Evolutionary conservation across 2,113 vertebrate genomes (phyloP).

Genomic region (Neolamprologus tretocephalus): DNA sequence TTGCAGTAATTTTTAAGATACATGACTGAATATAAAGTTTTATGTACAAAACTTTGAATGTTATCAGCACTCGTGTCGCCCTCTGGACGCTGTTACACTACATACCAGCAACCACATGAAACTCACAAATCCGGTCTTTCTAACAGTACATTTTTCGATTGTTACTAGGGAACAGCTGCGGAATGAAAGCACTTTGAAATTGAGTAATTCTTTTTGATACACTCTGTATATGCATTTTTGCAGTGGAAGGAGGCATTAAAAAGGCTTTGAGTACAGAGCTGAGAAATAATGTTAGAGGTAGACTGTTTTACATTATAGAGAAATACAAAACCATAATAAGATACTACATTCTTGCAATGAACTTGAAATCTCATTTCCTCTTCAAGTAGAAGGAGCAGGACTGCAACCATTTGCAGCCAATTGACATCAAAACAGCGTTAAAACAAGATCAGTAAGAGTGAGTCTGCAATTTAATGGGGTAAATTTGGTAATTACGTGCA

Average conservation of each 20-base stretch:
- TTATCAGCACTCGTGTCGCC: not conserved
- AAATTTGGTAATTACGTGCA: not conserved
- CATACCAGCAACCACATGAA: not conserved
- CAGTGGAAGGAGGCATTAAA: not conserved
- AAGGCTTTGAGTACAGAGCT: not conserved
- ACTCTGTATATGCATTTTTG: not conserved
- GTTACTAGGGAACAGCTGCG: not conserved
- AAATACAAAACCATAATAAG: not conserved
- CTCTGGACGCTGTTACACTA: not conserved
- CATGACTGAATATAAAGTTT: not conserved
- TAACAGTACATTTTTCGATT: not conserved
- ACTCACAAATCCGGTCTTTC: fast-evolving
- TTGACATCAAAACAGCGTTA: not conserved
- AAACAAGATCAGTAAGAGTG: not conserved
- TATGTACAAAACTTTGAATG: not conserved
- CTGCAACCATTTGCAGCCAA: not conserved
- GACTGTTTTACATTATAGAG: not conserved
- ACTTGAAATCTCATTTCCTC: fast-evolving
- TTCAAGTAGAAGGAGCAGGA: not conserved
- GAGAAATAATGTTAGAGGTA: not conserved
- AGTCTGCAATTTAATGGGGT: not conserved
- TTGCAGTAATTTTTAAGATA: not conserved
- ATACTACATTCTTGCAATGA: not conserved
- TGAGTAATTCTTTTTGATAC: not conserved
- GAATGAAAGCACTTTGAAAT: not conserved